Base-by-base conservation (phyloP, 2,888 invertebrate species). In the Amphimallon solstitiale region DNA sequence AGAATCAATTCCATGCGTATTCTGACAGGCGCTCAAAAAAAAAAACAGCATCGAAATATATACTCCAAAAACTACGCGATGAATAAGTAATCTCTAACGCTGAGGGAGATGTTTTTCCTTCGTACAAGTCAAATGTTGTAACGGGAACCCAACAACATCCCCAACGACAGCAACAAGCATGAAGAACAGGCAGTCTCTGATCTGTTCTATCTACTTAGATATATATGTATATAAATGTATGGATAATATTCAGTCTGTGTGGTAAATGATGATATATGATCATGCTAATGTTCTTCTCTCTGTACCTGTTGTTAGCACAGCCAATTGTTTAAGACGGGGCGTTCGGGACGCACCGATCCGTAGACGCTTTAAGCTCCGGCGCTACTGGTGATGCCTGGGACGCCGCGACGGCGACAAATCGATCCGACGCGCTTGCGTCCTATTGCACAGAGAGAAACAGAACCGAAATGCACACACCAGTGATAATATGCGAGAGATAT, bases 361-460 rank as follows among this genome's bases (percentile, higher is more conserved):
- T 84, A 84, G 84, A 85, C 15, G 84, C 84, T 9, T 85, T 84
- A 1, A 79, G 85, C 72, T 80, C 84, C 7, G 82, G 83, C 5
- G 83, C 83, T 1, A 84, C 84, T 79, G 86, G 85, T 65, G 83
- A 85, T 77, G 84, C 85, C 2, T 5, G 85, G 79, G 86, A 65
- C 56, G 85, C 72, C 80, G 87, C 69, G 80, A 86, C 75, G 86
- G 86, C 76, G 87, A 85, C 40, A 79, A 86, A 81, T 81, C 81
- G 81, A 81, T 81, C 40, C 85, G 84, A 43, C 85, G 85, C 60
- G 85, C 86, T 2, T 85, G 86, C 79, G 81, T 79, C 72, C 29
- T 29, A 5, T 72, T 73, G 67, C 59, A 54, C 64, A 64, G 54
- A 54, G n/a, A n/a, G n/a, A n/a, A n/a, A n/a, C n/a, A n/a, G n/a